Base-by-base conservation (phyloP, 2,797 vertebrate species). In the Uromys caudimaculatus region DNA sequence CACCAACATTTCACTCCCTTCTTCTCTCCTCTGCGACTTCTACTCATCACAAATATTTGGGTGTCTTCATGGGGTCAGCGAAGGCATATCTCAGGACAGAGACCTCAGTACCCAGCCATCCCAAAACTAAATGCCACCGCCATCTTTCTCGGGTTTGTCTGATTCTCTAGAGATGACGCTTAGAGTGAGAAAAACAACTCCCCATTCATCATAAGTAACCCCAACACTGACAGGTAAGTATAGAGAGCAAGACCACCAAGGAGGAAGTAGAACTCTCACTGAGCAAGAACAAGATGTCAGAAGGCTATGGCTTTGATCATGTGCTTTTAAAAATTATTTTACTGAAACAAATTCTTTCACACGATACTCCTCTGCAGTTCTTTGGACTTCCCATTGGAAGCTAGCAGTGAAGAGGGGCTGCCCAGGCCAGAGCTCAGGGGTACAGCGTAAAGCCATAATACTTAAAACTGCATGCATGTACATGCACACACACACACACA, bases 371-470 rank as follows among this genome's bases (percentile, higher is more conserved):
- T 44, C 32, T 44, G 71, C 81, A 89, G 97, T 79, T 90, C 12
- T 44, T 44, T 69, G 56, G 96, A 79, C 85, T 97, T 84, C 56
- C 58, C 92, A 81, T 21, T 94, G 91, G 95, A 97, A 90, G 94
- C 95, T 95, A 93, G 93, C 86, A 97, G 90, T 50, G 90, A 78
- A 95, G 87, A 67, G 4, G 52, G 56, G 94, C 67, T 91, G 84
- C 94, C 85, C 62, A 41, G 35, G 67, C n/a, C 19, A 64, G 38
- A 32, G 52, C 64, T 83, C 87, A 62, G 54, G 44, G 14, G 47
- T 27, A 10, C 12, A 90, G 23, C 44, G 38, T 47, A 78, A 67
- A 62, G 35, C 24, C 23, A 11, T 13, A 24, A 0, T 44, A 44
- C 38, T 75, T 38, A 71, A 35, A 24, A 73, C 29, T 14, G 14